phyloP scores from a whole-genome alignment of 2,888 invertebrate species.

The Patella ulyssiponensis region DNA sequence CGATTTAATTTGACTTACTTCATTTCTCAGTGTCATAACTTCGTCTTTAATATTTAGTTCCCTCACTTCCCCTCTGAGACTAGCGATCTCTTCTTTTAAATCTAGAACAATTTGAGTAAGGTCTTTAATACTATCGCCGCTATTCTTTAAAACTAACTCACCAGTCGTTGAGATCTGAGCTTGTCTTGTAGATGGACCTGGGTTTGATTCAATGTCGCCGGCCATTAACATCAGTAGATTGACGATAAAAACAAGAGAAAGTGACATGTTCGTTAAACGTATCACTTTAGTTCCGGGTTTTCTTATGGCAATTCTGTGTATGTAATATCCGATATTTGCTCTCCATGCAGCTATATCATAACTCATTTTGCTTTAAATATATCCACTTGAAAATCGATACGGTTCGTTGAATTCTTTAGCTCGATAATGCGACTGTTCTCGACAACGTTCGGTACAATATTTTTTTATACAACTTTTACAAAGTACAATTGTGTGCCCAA shows the following conservation, averaged over 20 bases:
- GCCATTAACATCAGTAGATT: background rate
- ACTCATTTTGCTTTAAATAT: background rate
- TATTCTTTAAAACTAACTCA: constrained; percentile 5
- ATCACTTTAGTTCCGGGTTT: background rate
- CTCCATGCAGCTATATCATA: constrained; percentile 6
- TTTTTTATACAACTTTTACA: no score
- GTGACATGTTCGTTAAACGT: background rate
- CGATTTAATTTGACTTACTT: background rate
- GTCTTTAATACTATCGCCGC: background rate
- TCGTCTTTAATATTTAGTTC: constrained; percentile 7
- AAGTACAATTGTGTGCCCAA: no score
- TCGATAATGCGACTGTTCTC: background rate
- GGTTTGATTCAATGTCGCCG: background rate
- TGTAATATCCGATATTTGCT: background rate
- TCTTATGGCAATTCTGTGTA: background rate
- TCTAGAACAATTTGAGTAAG: background rate
- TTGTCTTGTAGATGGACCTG: background rate
- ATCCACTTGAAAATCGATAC: background rate
- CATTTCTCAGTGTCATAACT: constrained; percentile 1
- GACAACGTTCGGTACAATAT: no score
- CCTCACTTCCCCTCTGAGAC: constrained; percentile 7
- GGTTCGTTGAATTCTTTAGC: background rate
- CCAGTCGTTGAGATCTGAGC: background rate
- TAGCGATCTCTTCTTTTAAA: constrained; percentile 6
- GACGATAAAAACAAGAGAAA: background rate